Evolutionary conservation across 1,140 invertebrate genomes (phyloP).

Genomic region (Ceratoteleas bidentatus): DNA sequence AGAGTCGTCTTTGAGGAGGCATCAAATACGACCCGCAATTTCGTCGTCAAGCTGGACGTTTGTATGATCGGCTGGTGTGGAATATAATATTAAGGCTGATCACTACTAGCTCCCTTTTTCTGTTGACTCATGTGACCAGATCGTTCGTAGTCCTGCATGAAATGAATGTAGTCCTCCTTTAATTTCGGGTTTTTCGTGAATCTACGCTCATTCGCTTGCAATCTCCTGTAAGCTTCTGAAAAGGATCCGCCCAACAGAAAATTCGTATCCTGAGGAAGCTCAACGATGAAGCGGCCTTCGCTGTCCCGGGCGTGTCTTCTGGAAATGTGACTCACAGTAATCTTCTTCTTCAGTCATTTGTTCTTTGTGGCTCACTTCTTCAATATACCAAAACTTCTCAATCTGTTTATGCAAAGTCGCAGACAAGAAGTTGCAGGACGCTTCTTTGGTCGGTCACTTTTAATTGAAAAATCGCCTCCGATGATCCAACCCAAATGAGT

Average conservation of each 20-base stretch:
- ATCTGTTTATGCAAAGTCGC: slow-evolving; percentile 15
- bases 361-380: slow-evolving; percentile 5
- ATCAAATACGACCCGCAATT: slow-evolving; percentile 75
- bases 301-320: neutral
- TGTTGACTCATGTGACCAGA: slow-evolving; percentile 4
- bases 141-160: slow-evolving; percentile 9
- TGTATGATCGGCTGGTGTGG: slow-evolving; percentile 69
- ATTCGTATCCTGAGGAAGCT: slow-evolving; percentile 4
- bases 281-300: slow-evolving; percentile 11
- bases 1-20: slow-evolving; percentile 60
- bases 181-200: neutral
- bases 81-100: slow-evolving; percentile 39
- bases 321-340: slow-evolving; percentile 1
- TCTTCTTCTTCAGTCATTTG: neutral
- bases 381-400: slow-evolving; percentile 46
- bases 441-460: neutral
- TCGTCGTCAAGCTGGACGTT: slow-evolving; percentile 62
- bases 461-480: slow-evolving; percentile 11
- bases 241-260: slow-evolving; percentile 14
- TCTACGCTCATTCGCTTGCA: neutral
- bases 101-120: neutral
- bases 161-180: slow-evolving; percentile 9
- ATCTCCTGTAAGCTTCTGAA: neutral
- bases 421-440: slow-evolving; percentile 2
- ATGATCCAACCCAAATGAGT: slow-evolving; percentile 49